Conservation (phyloP, 2,113 vertebrate species). For the Dicentrarchus labrax region DNA sequence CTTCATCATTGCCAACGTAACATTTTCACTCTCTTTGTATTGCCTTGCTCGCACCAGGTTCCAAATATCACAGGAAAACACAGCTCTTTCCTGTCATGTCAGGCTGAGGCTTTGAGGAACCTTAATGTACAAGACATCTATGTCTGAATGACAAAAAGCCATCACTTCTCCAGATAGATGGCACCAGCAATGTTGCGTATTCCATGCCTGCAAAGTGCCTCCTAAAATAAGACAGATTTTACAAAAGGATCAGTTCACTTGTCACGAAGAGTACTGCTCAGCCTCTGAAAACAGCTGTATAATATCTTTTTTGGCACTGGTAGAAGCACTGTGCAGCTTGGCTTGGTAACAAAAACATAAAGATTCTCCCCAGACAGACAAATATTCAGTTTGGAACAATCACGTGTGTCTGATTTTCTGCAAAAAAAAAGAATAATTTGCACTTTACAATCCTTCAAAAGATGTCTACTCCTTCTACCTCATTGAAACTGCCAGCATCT, state of each 20-base stretch:
- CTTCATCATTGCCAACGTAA: not conserved
- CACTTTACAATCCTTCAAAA: no score
- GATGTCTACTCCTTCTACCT: no score
- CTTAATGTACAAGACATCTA: not conserved
- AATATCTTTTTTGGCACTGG: not conserved
- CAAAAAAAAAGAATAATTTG: no score
- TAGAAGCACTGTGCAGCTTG: slow-evolving; percentile 1
- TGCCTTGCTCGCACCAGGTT: not conserved
- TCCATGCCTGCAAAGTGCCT: not conserved
- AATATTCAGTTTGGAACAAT: no score
- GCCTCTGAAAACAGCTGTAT: not conserved
- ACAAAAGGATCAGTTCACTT: not conserved
- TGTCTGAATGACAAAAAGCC: not conserved
- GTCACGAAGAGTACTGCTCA: not conserved
- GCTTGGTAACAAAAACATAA: not conserved
- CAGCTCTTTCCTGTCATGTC: not conserved
- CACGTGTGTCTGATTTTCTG: no score
- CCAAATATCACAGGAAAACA: not conserved
- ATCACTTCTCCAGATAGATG: not conserved
- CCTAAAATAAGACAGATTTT: not conserved
- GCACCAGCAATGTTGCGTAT: not conserved
- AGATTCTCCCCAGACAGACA: no score
- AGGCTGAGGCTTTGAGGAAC: not conserved
- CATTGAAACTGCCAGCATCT: no score
- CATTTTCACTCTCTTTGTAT: not conserved